phyloP scores from a whole-genome alignment of 2,797 vertebrate species.

The Helostoma temminkii region DNA sequence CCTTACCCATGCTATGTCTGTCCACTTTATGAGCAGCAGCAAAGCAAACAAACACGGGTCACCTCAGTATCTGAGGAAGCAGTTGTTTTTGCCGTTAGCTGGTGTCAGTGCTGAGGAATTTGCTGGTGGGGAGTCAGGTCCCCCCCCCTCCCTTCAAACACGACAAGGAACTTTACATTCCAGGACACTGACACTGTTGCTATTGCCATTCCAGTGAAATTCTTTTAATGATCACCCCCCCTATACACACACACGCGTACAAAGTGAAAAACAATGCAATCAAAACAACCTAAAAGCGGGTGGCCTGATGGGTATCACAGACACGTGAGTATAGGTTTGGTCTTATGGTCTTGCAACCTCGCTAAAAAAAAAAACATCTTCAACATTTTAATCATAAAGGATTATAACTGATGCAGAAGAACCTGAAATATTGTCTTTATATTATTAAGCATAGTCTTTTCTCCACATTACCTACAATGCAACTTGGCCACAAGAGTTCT shows the following conservation, averaged over 20 bases:
- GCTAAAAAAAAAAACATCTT: no score
- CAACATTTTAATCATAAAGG: no score
- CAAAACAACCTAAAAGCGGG: no score
- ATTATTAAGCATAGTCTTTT: no score
- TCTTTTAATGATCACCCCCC: constrained; percentile 45
- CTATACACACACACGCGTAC: not conserved
- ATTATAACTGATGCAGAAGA: no score
- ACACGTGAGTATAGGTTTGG: no score
- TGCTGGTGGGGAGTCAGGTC: constrained; percentile 49
- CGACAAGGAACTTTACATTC: constrained; percentile 63
- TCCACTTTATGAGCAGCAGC: constrained; percentile 71
- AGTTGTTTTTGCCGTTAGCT: constrained; percentile 72
- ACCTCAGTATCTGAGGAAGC: constrained; percentile 79
- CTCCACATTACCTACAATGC: no score
- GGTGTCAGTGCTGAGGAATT: constrained; percentile 70
- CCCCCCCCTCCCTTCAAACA: constrained; percentile 31
- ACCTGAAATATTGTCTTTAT: no score
- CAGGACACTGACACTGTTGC: constrained; percentile 59
- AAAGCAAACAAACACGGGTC: constrained; percentile 80
- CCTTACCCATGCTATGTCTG: constrained; percentile 49
- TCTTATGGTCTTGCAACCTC: no score
- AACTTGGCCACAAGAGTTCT: no score
- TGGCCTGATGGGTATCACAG: not conserved
- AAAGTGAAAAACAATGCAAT: constrained; percentile 11
- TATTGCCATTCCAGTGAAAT: constrained; percentile 54